Evolutionary conservation across 1,140 invertebrate genomes (phyloP).

Genomic region (Aphelenchoides avenae): DNA sequence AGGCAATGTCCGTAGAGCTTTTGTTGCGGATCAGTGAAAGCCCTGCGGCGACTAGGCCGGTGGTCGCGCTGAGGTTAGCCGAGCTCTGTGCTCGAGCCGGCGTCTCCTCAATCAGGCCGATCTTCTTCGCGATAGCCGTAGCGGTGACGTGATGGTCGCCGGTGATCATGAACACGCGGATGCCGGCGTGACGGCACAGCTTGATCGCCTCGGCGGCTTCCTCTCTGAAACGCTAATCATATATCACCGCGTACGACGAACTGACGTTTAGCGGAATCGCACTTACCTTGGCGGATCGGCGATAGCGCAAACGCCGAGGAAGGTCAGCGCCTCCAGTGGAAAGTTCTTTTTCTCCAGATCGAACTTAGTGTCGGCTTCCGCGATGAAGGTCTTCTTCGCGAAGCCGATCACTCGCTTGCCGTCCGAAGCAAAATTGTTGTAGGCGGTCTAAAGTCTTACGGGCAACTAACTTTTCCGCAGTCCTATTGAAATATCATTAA

Average conservation of each 20-base stretch:
- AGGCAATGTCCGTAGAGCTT: too few species aligned
- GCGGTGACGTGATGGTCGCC: slow-evolving; percentile 99
- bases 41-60: too few species aligned
- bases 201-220: slow-evolving; percentile 48
- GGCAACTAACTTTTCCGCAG: too few species aligned
- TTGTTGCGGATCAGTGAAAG: too few species aligned
- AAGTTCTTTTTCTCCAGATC: slow-evolving; percentile 39
- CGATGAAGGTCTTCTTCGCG: slow-evolving; percentile 39
- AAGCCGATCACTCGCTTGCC: slow-evolving; percentile 54
- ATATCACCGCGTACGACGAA: too few species aligned
- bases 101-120: too few species aligned
- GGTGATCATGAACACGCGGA: slow-evolving; percentile 71
- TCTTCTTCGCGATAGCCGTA: slow-evolving; percentile 99
- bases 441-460: slow-evolving; percentile 34
- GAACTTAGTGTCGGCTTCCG: slow-evolving; percentile 31
- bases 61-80: too few species aligned
- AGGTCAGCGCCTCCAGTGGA: slow-evolving; percentile 36
- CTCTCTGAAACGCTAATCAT: too few species aligned
- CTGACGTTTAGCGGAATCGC: too few species aligned
- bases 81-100: too few species aligned
- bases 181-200: slow-evolving; percentile 49
- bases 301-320: slow-evolving; percentile 45
- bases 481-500: too few species aligned
- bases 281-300: slow-evolving; percentile 48
- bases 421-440: slow-evolving; percentile 47